Conservation (phyloP, 2,888 invertebrate genomes). For the Ennomos fuscantarius region DNA sequence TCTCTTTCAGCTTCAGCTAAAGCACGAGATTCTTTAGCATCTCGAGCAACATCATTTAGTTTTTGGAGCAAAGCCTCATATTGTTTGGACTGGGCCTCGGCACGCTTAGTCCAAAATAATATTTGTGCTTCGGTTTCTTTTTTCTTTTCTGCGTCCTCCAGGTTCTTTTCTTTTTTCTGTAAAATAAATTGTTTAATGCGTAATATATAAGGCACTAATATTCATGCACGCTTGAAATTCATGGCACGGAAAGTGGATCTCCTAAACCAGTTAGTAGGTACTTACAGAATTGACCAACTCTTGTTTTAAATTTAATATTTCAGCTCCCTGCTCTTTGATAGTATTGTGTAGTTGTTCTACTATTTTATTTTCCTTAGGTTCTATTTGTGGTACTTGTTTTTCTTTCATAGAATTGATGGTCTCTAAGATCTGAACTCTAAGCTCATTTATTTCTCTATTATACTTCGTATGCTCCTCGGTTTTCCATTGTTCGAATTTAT, state of each 20-base stretch:
- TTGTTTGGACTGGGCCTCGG: constrained; percentile 70
- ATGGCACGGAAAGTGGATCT: too few relatives aligned
- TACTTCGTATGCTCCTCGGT: constrained; percentile 82
- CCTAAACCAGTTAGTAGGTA: constrained; percentile 16
- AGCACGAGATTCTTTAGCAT: constrained; percentile 65
- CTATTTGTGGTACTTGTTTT: constrained; percentile 47
- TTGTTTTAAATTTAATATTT: constrained; percentile 77
- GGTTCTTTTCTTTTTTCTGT: constrained; percentile 58
- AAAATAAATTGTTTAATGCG: constrained; percentile 40
- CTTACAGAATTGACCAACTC: constrained; percentile 74
- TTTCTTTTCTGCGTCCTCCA: constrained; percentile 56
- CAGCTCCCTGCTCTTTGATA: constrained; percentile 80
- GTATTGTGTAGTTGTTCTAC: constrained; percentile 72
- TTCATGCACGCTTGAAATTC: too few relatives aligned
- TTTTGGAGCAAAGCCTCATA: constrained; percentile 70
- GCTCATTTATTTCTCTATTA: constrained; percentile 77
- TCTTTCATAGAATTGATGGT: constrained; percentile 67
- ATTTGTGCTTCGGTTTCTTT: constrained; percentile 68
- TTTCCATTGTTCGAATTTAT: constrained; percentile 81
- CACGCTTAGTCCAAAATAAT: constrained; percentile 63
- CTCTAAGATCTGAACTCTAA: constrained; percentile 71
- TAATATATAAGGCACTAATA: too few relatives aligned
- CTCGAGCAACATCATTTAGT: constrained; percentile 65
- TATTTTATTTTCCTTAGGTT: constrained; percentile 56
- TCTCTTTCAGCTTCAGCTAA: constrained; percentile 64